These are phyloP conservation scores for Mastomys natalensis DNA, from an alignment of 2,113 vertebrate genomes.

Conservation along the genomic window DNA sequence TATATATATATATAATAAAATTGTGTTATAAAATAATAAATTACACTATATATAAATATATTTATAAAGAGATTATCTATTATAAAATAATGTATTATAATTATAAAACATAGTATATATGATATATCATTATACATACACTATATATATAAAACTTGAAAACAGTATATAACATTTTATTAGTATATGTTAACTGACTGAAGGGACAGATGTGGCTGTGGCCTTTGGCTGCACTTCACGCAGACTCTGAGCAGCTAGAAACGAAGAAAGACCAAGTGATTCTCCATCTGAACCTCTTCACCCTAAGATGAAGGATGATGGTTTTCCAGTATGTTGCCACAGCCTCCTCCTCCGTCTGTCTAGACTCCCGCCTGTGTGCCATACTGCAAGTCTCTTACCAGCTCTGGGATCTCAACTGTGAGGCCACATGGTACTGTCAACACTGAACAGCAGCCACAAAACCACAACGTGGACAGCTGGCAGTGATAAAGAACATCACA, in stretches of 20 bases:
- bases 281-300: neutral
- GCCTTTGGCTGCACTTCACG: no score
- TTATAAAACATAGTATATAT: no score
- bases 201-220: neutral
- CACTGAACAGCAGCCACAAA: neutral
- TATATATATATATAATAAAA: no score
- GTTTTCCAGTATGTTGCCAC: neutral
- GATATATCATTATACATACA: neutral
- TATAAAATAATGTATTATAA: no score
- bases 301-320: neutral
- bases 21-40: no score
- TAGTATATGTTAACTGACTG: neutral
- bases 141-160: neutral
- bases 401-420: neutral
- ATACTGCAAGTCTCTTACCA: neutral
- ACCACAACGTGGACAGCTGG: neutral
- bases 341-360: neutral
- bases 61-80: no score
- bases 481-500: neutral
- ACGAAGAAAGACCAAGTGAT: neutral
- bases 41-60: no score
- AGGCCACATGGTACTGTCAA: neutral
- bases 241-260: neutral
- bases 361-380: no score
- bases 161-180: neutral